A percentile compares a stretch with the other conserved stretches of the same genome.
These are phyloP conservation scores for Pantherophis vulpinus DNA, from an alignment of 2,797 vertebrate species.

Conservation along the genomic window DNA sequence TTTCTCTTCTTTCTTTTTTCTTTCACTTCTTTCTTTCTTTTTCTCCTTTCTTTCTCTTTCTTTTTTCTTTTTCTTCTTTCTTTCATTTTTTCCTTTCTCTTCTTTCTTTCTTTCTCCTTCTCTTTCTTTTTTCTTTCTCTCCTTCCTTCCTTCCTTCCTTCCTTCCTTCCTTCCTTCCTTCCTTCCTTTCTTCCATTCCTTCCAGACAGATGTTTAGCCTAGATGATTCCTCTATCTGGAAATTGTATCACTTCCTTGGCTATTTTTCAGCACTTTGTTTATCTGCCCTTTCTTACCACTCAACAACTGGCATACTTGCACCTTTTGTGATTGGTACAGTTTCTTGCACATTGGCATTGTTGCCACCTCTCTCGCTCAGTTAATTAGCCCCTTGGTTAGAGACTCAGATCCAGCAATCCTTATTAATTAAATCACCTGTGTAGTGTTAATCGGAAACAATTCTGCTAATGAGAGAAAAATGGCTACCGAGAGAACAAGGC, in stretches of 20 bases:
- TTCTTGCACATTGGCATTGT: constrained; percentile 42
- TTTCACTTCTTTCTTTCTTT: too few species aligned
- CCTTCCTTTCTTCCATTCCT: not conserved
- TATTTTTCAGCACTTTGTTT: not conserved
- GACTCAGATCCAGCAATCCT: constrained; percentile 41
- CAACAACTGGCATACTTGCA: not conserved
- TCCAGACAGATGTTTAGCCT: not conserved
- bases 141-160: too few species aligned
- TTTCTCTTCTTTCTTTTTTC: too few species aligned
- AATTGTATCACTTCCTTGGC: not conserved
- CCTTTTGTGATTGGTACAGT: not conserved
- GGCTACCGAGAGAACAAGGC: not conserved
- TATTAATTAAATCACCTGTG: constrained; percentile 51
- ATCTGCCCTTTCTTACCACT: not conserved
- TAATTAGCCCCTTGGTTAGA: not conserved
- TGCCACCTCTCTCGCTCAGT: constrained; percentile 43
- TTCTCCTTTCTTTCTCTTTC: too few species aligned
- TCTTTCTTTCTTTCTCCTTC: too few species aligned
- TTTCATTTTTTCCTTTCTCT: too few species aligned
- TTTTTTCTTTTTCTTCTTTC: too few species aligned
- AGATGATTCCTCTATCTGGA: not conserved
- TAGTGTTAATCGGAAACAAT: constrained; percentile 52
- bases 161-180: too few species aligned
- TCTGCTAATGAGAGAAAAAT: constrained; percentile 38
- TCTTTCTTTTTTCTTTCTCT: too few species aligned